Evolutionary conservation across 2,113 vertebrate species (phyloP), one percentile per base, ranked within the genome.

Genomic region (Chaenocephalus aceratus): DNA sequence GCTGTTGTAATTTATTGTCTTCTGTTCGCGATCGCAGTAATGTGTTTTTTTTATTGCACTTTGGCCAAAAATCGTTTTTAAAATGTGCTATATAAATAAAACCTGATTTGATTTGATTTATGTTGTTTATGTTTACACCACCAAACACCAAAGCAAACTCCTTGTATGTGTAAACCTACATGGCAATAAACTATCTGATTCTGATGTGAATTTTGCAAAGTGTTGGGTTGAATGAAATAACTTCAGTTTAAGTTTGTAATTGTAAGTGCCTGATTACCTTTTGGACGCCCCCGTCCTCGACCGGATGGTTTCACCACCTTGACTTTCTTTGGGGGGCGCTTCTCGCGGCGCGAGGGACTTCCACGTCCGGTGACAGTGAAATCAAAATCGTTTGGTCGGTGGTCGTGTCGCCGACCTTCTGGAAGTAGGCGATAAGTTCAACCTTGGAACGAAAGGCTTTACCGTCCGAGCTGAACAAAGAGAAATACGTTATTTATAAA

Each of bases 391-490:
- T 97, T 97, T 69, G 97, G 90, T 98, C 96, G 14, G 97, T 96
- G 72, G 96, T 96, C 64, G 96, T 97, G 91, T 98, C 97, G 0
- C 97, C 97, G 45, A 98, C 96, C 94, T 98, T 98, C 91, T 97
- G 96, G 94, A 98, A 98, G 94, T 96, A 97, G 0, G 97, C 96
- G 66, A 97, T 96, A 49, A 98, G 96, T 91, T 98, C 97, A 91
- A 98, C 97, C 94, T 98, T 97, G 89, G 97, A 98, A 64, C 97
- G 97, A 81, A 98, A 98, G 14, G 97, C 97, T 94, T 98, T 98
- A 36, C 97, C 97, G 86, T 97, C 96, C 13, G 97, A 97, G 91
- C 97, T 98, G 86, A 56, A 79, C 71, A 87, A 3, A 60, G 26
- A 69, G 53, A 53, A 3, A 41, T 21, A 61, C 34, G 11, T 54